Base-by-base conservation (phyloP, 2,888 invertebrate genomes). In the Melieria crassipennis region DNA sequence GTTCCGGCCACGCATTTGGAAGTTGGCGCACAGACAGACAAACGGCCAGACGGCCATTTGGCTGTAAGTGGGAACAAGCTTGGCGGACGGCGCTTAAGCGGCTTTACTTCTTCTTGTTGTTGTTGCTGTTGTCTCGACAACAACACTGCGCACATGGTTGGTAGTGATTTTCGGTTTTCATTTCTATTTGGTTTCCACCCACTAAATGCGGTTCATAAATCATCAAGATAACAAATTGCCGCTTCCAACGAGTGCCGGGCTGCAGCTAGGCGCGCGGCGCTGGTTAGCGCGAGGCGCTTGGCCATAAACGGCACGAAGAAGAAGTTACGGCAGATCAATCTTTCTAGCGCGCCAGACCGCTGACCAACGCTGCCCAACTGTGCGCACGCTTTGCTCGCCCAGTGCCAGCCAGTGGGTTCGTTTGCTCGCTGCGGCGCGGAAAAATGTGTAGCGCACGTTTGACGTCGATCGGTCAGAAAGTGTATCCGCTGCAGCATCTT, bases 191-290 rank as follows among this genome's bases (percentile, higher is more conserved):
- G 61, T 70, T 55, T 81, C 81, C 83, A 80, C 81, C 82, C 82
- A 82, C 81, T 76, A 75, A 78, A 80, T 78, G 76, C 81, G 79
- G 83, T 83, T 84, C 84, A 83, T 83, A 84, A 84, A 84, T 84
- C 83, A 84, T 84, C 84, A 77, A 77, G 84, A 84, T 84, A 84
- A 81, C 82, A 83, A 83, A 84, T 83, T 83, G 81, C 82, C 83
- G 83, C 83, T 83, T 83, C 83, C 79, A 81, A 6, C 11, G 46
- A 45, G 46, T 11, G 13, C 4, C 3, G 4, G n/a, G 46, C 60
- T 45, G 60, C 46, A 11, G n/a, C 60, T 6, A 4, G 60, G 13
- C 42, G n/a, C 30, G n/a, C 10, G 43, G 11, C 30, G 4, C 13
- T 11, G 11, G 43, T 45, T 60, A 46, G 47, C 13, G 47, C 30